Evolutionary conservation across 2,797 vertebrate genomes (phyloP).

Genomic region (Hozukius guyotensis): DNA sequence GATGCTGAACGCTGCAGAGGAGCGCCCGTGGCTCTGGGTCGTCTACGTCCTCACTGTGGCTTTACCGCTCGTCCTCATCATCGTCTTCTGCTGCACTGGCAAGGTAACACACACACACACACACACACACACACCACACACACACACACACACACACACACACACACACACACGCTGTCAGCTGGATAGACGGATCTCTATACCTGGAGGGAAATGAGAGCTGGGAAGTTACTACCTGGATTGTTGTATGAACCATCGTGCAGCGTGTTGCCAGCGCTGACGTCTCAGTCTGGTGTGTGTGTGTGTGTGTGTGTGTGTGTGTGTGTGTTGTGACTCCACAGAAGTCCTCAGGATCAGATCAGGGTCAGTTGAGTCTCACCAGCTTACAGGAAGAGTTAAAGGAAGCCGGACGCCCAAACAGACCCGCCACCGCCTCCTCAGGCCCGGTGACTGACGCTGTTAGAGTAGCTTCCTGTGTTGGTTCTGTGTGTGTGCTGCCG

Average conservation of each 20-base stretch:
- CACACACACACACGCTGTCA: background rate
- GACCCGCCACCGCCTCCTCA: background rate
- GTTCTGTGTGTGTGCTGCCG: background rate
- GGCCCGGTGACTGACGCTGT: conserved; percentile 47
- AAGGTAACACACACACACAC: conserved; percentile 84
- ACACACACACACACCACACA: background rate
- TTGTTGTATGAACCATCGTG: background rate
- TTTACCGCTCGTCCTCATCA: conserved; percentile 91
- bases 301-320: background rate
- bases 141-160: background rate
- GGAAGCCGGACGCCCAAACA: background rate
- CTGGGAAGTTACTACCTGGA: background rate
- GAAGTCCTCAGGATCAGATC: conserved; percentile 45
- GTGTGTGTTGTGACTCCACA: conserved; percentile 38
- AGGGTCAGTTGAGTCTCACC: conserved; percentile 61
- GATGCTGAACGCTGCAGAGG: conserved; percentile 94
- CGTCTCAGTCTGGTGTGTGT: background rate
- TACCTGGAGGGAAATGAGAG: background rate
- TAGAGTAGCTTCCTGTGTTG: conserved; percentile 18
- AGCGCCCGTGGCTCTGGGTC: conserved; percentile 97
- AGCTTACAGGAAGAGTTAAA: conserved; percentile 65
- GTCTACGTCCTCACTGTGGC: conserved; percentile 96
- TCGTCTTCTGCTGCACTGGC: conserved; percentile 97
- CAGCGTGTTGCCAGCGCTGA: background rate
- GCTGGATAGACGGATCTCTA: background rate